A percentile compares a stretch with the other conserved stretches of the same genome.
Conservation (phyloP, 1,140 invertebrate genomes). For the Cylas formicarius region DNA sequence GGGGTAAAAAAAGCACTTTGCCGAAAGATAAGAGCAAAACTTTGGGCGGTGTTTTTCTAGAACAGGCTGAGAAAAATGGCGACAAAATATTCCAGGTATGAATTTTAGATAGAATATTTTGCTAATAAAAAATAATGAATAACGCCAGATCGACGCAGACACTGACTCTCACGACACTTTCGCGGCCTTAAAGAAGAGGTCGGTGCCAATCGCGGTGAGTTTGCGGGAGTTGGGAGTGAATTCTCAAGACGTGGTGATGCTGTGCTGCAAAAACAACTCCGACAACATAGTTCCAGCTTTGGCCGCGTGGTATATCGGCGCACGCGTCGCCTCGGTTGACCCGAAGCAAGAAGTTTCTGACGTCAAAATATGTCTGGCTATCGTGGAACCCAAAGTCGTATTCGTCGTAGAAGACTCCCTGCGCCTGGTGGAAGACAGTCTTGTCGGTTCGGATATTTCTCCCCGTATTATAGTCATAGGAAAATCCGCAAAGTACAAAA, state of each 20-base stretch:
- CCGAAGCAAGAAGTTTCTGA: too few relatives aligned
- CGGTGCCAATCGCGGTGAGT: conserved; percentile 42
- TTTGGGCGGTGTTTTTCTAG: too few relatives aligned
- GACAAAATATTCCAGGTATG: too few relatives aligned
- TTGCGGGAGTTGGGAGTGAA: conserved; percentile 40
- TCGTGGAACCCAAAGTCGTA: conserved; percentile 4
- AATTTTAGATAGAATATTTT: too few relatives aligned
- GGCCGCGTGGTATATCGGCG: conserved; percentile 43
- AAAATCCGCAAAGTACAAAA: conserved; percentile 7
- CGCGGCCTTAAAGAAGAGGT: conserved; percentile 37
- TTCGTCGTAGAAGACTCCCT: conserved; percentile 6
- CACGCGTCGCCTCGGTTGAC: conserved; percentile 20
- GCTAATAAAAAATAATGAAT: too few relatives aligned
- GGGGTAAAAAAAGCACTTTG: too few relatives aligned
- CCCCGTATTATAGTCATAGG: conserved; percentile 26
- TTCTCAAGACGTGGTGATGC: conserved; percentile 41
- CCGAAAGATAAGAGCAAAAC: too few relatives aligned
- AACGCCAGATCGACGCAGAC: conserved; percentile 44
- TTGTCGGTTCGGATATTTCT: conserved; percentile 2
- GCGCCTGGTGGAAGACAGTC: conserved; percentile 5
- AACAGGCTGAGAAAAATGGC: too few relatives aligned
- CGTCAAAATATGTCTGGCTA: too few relatives aligned
- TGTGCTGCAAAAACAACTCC: conserved; percentile 45
- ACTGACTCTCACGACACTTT: conserved; percentile 43
- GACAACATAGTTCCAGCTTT: conserved; percentile 44